phyloP scores from a whole-genome alignment of 1,140 invertebrate species.

The Campoletis sonorensis region DNA sequence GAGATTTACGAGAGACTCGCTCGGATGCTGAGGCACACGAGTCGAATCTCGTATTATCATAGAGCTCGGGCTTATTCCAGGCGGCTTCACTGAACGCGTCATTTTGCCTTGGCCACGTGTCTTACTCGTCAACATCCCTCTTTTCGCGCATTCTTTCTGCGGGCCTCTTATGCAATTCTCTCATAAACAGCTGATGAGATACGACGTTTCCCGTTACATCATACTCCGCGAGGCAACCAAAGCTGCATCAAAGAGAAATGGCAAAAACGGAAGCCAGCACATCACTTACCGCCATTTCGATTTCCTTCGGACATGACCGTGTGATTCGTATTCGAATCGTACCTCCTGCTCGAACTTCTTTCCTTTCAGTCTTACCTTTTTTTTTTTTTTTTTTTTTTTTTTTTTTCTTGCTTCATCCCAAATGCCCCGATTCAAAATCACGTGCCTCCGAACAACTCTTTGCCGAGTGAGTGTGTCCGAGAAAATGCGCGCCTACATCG shows the following conservation, averaged over 20 bases:
- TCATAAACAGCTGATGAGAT: neutral
- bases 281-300: slow-evolving; percentile 3
- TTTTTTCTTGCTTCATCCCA: neutral
- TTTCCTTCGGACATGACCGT: slow-evolving; percentile 5
- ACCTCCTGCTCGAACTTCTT: neutral
- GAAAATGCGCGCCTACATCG: neutral
- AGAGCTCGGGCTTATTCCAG: slow-evolving; percentile 22
- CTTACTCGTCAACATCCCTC: slow-evolving; percentile 18
- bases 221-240: neutral
- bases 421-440: neutral
- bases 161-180: neutral
- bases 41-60: slow-evolving; percentile 54
- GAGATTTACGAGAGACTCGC: slow-evolving; percentile 52
- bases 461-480: neutral
- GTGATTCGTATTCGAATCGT: slow-evolving; percentile 36
- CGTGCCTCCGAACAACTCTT: neutral
- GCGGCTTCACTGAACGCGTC: neutral
- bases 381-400: neutral
- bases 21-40: slow-evolving; percentile 50
- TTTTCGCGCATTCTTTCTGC: slow-evolving; percentile 36
- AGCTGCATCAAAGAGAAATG: neutral
- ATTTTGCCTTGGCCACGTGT: slow-evolving; percentile 20
- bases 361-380: neutral
- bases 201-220: slow-evolving; percentile 19
- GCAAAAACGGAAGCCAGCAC: neutral